A percentile compares a stretch with the other conserved stretches of the same genome.
Conservation (phyloP, 2,888 invertebrate species). For the Tetramorium bicarinatum region DNA sequence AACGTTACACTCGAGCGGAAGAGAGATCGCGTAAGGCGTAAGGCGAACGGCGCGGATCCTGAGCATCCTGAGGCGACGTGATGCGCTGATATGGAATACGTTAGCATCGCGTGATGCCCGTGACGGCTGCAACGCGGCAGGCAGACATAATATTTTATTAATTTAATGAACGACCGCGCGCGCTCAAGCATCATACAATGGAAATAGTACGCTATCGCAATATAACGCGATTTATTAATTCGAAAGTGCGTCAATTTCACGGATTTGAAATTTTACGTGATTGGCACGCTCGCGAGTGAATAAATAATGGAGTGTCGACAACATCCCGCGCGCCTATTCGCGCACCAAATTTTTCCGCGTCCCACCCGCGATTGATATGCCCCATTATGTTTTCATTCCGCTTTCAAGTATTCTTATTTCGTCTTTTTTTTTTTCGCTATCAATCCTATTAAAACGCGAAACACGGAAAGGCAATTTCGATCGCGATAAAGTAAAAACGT, state of each 20-base stretch:
- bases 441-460: constrained; percentile 40
- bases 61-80: background rate
- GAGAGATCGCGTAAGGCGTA: constrained; percentile 18
- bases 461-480: constrained; percentile 37
- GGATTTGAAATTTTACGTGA: constrained; percentile 14
- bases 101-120: background rate
- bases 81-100: background rate
- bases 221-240: constrained; percentile 30
- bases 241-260: constrained; percentile 1
- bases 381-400: constrained; percentile 19
- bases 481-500: constrained; percentile 17
- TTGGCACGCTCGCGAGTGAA: background rate
- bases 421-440: background rate
- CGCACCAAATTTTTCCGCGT: background rate
- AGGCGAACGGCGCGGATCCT: background rate
- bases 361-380: background rate
- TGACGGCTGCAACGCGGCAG: background rate
- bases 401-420: constrained; percentile 24
- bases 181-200: background rate
- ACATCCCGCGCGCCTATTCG: background rate
- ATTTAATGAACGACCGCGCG: background rate
- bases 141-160: constrained; percentile 2
- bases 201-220: background rate
- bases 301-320: constrained; percentile 22
- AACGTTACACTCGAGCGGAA: background rate